phyloP scores from a whole-genome alignment of 2,113 vertebrate genomes.

The Cairina moschata region DNA sequence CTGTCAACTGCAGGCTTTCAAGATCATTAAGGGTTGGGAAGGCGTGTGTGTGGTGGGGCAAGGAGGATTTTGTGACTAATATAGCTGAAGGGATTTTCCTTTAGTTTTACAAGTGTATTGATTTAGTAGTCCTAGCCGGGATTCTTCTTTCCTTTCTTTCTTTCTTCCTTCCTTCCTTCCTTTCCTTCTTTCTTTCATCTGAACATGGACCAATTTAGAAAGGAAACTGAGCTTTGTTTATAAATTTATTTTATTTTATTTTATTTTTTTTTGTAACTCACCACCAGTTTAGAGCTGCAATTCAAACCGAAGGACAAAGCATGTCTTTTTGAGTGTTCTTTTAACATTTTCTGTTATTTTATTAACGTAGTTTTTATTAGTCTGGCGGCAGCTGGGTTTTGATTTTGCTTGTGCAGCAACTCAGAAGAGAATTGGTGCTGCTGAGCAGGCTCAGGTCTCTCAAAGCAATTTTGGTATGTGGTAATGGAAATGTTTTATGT shows the following conservation, averaged over 20 bases:
- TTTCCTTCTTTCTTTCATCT: not conserved
- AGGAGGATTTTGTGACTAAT: not conserved
- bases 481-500: not conserved
- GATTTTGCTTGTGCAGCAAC: not conserved
- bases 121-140: not conserved
- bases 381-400: not conserved
- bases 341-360: slow-evolving; percentile 1
- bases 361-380: slow-evolving; percentile 22
- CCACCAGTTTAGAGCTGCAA: not conserved
- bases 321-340: not conserved
- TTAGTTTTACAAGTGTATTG: not conserved
- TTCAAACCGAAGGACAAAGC: not conserved
- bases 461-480: not conserved
- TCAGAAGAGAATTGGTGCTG: slow-evolving; percentile 5
- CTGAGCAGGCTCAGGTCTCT: not conserved
- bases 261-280: not conserved
- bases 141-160: not conserved
- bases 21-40: not conserved
- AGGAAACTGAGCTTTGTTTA: not conserved
- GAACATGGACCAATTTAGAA: not conserved
- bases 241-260: not conserved
- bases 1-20: not conserved
- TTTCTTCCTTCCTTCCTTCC: not conserved
- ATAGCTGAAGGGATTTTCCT: not conserved
- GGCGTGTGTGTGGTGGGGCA: not conserved